phyloP scores from a whole-genome alignment of 2,888 invertebrate genomes.

The Fragum whitleyi region DNA sequence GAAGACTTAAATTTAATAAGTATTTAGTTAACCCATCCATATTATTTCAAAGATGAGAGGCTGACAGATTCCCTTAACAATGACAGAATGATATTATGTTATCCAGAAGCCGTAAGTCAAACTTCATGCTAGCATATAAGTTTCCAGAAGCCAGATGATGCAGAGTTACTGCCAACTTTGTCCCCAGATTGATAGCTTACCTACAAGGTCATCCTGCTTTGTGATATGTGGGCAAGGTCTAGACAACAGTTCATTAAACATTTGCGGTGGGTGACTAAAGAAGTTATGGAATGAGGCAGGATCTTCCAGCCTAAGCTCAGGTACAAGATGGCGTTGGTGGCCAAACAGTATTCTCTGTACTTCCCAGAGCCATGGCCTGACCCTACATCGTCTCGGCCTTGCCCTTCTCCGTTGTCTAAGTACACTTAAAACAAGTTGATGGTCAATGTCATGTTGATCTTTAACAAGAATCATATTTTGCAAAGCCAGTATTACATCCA shows the following conservation, averaged over 20 bases:
- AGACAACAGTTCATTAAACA: conserved; percentile 56
- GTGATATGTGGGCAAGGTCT: conserved; percentile 48
- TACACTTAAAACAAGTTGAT: conserved; percentile 3
- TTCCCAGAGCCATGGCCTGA: conserved; percentile 53
- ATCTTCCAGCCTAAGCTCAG: conserved; percentile 54
- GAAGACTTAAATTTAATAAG: too few species aligned
- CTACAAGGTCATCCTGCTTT: too few species aligned
- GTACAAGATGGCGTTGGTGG: conserved; percentile 42
- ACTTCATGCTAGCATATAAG: conserved; percentile 59
- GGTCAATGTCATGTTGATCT: conserved; percentile 27
- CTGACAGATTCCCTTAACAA: too few species aligned
- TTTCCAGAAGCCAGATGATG: conserved; percentile 64
- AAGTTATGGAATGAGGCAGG: conserved; percentile 53
- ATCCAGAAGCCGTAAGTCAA: conserved; percentile 62
- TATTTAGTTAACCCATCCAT: too few species aligned
- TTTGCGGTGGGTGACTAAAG: too few species aligned
- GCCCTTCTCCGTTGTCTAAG: conserved; percentile 43
- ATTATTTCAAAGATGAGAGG: too few species aligned
- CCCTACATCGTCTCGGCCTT: conserved; percentile 54
- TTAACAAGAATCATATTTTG: conserved; percentile 29
- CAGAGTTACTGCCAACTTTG: conserved; percentile 60
- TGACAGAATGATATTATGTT: too few species aligned
- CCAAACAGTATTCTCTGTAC: conserved; percentile 48
- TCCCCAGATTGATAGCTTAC: conserved; percentile 52
- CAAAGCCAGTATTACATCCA: not conserved